Evolutionary conservation across 2,113 vertebrate genomes (phyloP).

Genomic region (Boulengeromyrus knoepffleri): DNA sequence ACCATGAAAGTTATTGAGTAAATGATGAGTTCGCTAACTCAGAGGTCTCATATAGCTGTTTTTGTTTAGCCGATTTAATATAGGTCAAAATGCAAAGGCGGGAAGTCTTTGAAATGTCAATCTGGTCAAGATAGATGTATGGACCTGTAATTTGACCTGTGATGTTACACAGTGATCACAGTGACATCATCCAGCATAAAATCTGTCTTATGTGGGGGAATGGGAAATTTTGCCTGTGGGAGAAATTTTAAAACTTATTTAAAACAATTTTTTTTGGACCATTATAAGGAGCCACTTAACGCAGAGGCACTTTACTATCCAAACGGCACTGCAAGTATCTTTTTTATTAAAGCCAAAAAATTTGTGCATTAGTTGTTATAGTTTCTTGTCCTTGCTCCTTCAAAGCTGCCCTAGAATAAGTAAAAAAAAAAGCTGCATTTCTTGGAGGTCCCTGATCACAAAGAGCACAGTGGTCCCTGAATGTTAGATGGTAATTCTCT

Average conservation of each 20-base stretch:
- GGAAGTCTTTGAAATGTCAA: neutral
- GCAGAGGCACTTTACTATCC: neutral
- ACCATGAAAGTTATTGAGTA: neutral
- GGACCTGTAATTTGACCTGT: neutral
- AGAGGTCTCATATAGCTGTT: neutral
- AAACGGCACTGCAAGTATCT: neutral
- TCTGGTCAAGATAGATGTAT: neutral
- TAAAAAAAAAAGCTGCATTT: neutral
- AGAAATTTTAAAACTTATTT: neutral
- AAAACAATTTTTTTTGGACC: neutral
- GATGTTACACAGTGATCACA: neutral
- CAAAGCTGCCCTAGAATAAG: neutral
- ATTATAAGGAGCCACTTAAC: neutral
- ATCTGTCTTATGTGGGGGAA: neutral
- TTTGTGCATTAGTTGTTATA: neutral
- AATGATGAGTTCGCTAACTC: too few relatives aligned
- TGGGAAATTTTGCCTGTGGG: neutral
- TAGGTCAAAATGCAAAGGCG: neutral
- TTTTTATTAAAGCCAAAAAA: neutral
- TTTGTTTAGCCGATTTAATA: neutral
- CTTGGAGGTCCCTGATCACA: neutral
- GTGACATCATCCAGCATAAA: neutral
- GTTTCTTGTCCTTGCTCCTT: neutral
- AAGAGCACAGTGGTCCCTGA: neutral
- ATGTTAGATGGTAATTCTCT: neutral